Base-by-base conservation (phyloP, 2,113 vertebrate genomes). In the Myodes glareolus region DNA sequence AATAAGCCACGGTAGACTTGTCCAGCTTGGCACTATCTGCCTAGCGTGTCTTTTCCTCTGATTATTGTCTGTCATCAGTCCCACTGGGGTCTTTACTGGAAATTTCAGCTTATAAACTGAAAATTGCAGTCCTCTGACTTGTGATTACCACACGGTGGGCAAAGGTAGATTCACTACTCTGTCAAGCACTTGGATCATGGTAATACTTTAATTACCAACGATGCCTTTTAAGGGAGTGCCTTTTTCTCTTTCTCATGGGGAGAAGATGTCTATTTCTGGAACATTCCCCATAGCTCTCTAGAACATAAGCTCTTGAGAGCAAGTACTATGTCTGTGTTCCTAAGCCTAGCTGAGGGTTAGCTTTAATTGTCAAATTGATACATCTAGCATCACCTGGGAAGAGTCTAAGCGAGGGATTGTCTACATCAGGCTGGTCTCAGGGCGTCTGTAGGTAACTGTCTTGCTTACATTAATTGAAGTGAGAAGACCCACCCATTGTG, bases 231-330 rank as follows among this genome's bases (percentile, higher is more conserved):
- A 52, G n/a, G 31, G 52, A 55, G 4, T 16, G 3, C 75, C n/a
- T 89, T 73, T 90, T 87, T 75, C 45, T 88, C 87, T 94, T 91
- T 77, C 39, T 89, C 23, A 19, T 77, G 11, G 63, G 36, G 77
- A 70, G 55, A 75, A 91, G 85, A 81, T 70, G 70, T 50, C 36
- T 81, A 42, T 87, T 87, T 94, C 58, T 88, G 61, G n/a, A 84
- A 70, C 12, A 52, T 36, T 36, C 68, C 25, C 45, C 50, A 31
- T 75, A 42, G 31, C 14, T 14, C 50, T 96, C 67, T 90, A 75
- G 61, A 67, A 55, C 77, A 14, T 31, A 78, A 91, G 21, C 36
- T 29, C 27, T 58, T 82, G 33, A n/a, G n/a, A 19, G 16, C 58
- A 72, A 82, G 23, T 6, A 17, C 50, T 47, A 7, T 63, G n/a